A percentile compares a stretch with the other conserved stretches of the same genome.
Conservation (phyloP, 2,113 vertebrate genomes). For the Excalfactoria chinensis region DNA sequence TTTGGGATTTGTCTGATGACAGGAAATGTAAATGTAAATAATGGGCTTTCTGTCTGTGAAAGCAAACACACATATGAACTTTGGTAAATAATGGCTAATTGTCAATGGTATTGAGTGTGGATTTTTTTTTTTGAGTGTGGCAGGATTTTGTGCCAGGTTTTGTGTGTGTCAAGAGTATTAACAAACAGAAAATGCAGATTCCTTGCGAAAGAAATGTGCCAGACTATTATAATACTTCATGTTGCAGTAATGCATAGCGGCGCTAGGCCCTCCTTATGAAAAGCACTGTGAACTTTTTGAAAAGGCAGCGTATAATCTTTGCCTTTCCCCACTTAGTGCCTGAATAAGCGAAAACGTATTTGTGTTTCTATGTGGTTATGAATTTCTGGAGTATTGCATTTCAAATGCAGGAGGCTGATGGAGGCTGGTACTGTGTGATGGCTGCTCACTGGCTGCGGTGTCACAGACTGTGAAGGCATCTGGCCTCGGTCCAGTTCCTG, state of each 20-base stretch:
- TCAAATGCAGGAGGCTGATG: background rate
- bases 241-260: background rate
- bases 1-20: background rate
- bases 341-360: background rate
- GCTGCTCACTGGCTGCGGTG: background rate
- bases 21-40: background rate
- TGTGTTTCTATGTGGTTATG: background rate
- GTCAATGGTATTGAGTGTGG: background rate
- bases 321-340: background rate
- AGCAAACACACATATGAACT: background rate
- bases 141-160: background rate
- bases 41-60: background rate
- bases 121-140: too few species aligned
- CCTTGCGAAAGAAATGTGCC: background rate
- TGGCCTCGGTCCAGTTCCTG: background rate
- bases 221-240: accelerated
- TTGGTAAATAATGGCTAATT: background rate
- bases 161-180: background rate
- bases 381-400: background rate
- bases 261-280: background rate
- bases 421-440: background rate
- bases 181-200: background rate
- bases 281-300: background rate
- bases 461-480: background rate
- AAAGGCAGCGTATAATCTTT: background rate